Base-by-base conservation (phyloP, 2,797 vertebrate species). In the Phoxinus dragarum region DNA sequence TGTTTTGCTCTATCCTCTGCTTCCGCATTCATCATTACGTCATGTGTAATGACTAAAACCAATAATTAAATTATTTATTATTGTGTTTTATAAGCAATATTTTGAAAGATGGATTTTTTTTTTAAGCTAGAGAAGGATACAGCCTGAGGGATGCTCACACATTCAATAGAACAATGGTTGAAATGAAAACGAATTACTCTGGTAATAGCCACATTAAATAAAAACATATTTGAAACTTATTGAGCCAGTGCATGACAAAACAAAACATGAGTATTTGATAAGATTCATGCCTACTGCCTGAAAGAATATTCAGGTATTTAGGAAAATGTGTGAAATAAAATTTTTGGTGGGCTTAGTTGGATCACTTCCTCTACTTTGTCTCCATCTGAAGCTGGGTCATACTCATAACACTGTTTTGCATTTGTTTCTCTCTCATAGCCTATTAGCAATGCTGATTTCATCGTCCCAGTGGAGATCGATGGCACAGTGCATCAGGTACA, bases 401-500 rank as follows among this genome's bases (percentile, higher is more conserved):
- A 4, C 38, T 40, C 27, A 27, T 49, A 66, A 64, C 38, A 73
- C 27, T 81, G 31, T 67, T 8, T 47, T 34, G 19, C 3, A 2
- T 69, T 84, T 52, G 91, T 92, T 93, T 88, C 86, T 91, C 90
- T 92, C 88, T 91, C 89, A 61, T 87, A 99, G 98, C 98, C 98
- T 86, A 99, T 99, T 94, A 97, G 96, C 93, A 99, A 99, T 9
- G 98, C 98, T 79, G 98, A 99, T 93, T 99, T 99, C 93, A 99
- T 99, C 68, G 98, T 99, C 92, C 98, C 98, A 0, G 98, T 99
- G 93, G 98, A 99, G 94, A 99, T 99, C 19, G 98, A 99, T 90
- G 98, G 98, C 92, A 99, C 97, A 9, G 96, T 99, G 95, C 98
- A 99, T 95, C 98, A 99, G 97, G 98, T 99, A 95, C 44, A 54